phyloP scores from a whole-genome alignment of 2,888 invertebrate genomes.

The Gandaritis pyraliata region DNA sequence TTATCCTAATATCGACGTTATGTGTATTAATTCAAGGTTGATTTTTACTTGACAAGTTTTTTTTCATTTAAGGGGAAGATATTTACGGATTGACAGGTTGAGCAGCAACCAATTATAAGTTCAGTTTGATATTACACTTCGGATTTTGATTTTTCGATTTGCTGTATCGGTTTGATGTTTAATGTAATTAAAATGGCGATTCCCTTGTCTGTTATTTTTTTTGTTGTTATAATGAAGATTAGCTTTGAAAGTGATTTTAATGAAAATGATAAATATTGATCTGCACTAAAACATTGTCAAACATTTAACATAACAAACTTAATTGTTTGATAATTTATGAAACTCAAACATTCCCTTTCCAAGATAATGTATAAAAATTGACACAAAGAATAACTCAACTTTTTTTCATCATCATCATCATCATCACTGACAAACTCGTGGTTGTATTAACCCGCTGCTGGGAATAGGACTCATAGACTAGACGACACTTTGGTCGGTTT shows the following conservation, averaged over 20 bases:
- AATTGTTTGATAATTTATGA: no score
- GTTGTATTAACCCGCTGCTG: no score
- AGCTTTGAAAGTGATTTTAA: constrained; percentile 25
- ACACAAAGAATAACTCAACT: no score
- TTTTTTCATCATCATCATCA: no score
- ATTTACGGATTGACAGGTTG: constrained; percentile 59
- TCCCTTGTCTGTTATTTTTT: constrained; percentile 51
- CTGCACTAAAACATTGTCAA: no score
- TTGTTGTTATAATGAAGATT: constrained; percentile 59
- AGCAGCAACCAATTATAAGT: constrained; percentile 78
- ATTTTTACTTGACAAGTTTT: constrained; percentile 28
- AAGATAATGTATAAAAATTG: no score
- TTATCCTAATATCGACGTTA: constrained; percentile 47
- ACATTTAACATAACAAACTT: no score
- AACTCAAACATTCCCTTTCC: no score
- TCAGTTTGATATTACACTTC: constrained; percentile 79
- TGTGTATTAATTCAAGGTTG: background rate
- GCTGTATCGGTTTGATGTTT: constrained; percentile 64
- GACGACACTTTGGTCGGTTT: no score
- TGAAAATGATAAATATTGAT: no score
- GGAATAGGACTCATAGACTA: no score
- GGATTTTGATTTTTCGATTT: constrained; percentile 80
- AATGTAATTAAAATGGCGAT: constrained; percentile 82
- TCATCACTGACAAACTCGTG: no score
- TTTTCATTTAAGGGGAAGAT: constrained; percentile 49